Evolutionary conservation across 2,797 vertebrate genomes (phyloP), one percentile per base, ranked within the genome.

Genomic region (Anableps anableps): DNA sequence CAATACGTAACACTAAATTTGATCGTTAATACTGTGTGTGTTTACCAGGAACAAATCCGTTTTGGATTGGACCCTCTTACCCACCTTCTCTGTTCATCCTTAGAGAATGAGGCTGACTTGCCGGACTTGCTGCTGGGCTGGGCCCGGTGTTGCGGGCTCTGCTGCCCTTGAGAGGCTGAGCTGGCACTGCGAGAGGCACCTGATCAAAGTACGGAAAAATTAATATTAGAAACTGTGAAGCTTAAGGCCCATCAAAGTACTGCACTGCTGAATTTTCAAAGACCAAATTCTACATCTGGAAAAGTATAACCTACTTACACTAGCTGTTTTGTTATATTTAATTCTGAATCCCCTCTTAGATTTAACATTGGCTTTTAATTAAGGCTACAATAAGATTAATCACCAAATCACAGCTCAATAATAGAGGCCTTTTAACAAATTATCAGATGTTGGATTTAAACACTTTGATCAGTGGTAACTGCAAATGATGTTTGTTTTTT

Each of bases 1-100:
- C 34, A 43, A 23, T 45, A 45, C 29, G 23, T 36, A 5, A 17
- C 51, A 21, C 2, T 48, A n/a, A 21, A 11, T 68, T 36, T 26
- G 19, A 64, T 68, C 0, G 47, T 68, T 14, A 79, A 41, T 1
- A 14, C 23, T 8, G n/a, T 38, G 2, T 38, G 21, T 38, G 10
- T 76, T 71, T 51, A 31, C 0, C 29, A 55, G 19, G 7, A 4
- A 60, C 51, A 43, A 68, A 38, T 74, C 34, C 19, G 23, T 17
- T 53, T 19, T 17, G n/a, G n/a, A 23, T 6, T 2, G 34, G 23
- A 51, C 41, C n/a, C 3, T 34, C 76, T 11, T 31, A 89, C 92
- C 29, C 82, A 95, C 91, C 88, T 93, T 68, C 50, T 93, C 76
- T 92, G 91, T 29, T 95, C 93, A 5, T 95, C 94, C 64, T 91